Evolutionary conservation across 2,888 invertebrate species (phyloP).

Genomic region (Microctonus brassicae): DNA sequence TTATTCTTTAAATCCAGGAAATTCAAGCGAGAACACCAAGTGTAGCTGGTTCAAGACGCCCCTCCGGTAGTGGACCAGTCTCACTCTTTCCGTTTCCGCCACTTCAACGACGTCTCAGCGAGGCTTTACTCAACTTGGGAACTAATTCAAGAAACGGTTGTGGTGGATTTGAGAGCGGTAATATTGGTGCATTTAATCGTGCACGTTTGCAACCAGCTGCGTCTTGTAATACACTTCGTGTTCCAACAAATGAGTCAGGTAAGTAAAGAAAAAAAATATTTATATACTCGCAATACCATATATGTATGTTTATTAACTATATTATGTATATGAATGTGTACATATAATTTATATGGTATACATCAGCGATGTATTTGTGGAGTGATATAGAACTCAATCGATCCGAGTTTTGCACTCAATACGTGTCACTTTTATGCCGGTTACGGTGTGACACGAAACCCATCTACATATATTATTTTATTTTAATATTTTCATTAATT

Average conservation of each 20-base stretch:
- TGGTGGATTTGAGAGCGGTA: slow-evolving; percentile 59
- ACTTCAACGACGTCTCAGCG: slow-evolving; percentile 73
- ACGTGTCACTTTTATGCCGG: slow-evolving; percentile 7
- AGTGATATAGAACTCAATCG: background rate
- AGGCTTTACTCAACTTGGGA: slow-evolving; percentile 72
- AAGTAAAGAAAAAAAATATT: slow-evolving; percentile 35
- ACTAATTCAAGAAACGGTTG: slow-evolving; percentile 49
- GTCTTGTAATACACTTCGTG: slow-evolving; percentile 80
- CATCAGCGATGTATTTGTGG: background rate
- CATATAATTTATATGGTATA: background rate
- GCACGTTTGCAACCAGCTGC: slow-evolving; percentile 74
- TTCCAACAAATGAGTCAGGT: slow-evolving; percentile 71
- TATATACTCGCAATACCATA: background rate
- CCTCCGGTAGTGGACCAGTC: slow-evolving; percentile 74
- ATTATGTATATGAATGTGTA: background rate
- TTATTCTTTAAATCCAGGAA: slow-evolving; percentile 69
- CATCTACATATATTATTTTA: background rate
- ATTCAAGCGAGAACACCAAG: slow-evolving; percentile 86
- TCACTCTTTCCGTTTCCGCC: slow-evolving; percentile 71
- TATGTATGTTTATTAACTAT: background rate
- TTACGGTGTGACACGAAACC: slow-evolving; percentile 4
- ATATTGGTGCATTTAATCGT: slow-evolving; percentile 60
- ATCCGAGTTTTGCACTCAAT: slow-evolving; percentile 1
- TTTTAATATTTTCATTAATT: slow-evolving; percentile 26
- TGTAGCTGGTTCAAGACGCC: slow-evolving; percentile 81